These are phyloP conservation scores for Euura lappo DNA, from an alignment of 1,140 invertebrate genomes.

Conservation along the genomic window DNA sequence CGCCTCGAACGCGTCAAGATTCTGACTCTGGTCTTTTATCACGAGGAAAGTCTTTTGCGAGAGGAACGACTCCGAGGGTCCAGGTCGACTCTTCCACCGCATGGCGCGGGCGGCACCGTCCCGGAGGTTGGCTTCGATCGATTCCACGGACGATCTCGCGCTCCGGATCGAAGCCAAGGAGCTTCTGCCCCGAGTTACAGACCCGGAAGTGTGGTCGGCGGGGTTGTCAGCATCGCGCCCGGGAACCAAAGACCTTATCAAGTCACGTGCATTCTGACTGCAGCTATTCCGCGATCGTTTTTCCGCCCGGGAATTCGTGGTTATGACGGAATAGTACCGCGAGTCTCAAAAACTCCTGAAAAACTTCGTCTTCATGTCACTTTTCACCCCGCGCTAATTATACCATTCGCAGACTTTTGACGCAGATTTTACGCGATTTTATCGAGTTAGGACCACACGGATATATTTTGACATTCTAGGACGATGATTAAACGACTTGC, in stretches of 20 bases:
- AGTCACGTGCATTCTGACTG: not conserved
- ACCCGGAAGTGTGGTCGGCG: not conserved
- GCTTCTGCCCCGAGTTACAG: not conserved
- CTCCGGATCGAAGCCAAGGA: not conserved
- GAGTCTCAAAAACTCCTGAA: too few relatives aligned
- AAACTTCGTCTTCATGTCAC: too few relatives aligned
- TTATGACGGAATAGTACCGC: not conserved
- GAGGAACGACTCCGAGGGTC: slow-evolving; percentile 36
- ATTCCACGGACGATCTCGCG: not conserved
- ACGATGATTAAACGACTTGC: too few relatives aligned
- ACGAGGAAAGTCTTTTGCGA: slow-evolving; percentile 48
- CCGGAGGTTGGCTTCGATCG: not conserved
- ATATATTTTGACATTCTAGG: too few relatives aligned
- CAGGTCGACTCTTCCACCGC: slow-evolving; percentile 41
- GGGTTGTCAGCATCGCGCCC: not conserved
- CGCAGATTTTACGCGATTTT: too few relatives aligned
- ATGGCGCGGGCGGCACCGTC: too few relatives aligned
- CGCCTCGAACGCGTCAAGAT: slow-evolving; percentile 15
- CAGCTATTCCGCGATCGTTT: slow-evolving; percentile 2
- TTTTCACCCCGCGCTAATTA: too few relatives aligned
- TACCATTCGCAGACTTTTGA: too few relatives aligned
- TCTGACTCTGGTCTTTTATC: slow-evolving; percentile 32
- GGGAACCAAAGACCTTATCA: not conserved
- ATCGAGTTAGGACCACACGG: too few relatives aligned
- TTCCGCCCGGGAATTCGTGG: not conserved